Evolutionary conservation across 2,888 invertebrate species (phyloP), one percentile per base, ranked within the genome.

Genomic region (Andrena praecox): DNA sequence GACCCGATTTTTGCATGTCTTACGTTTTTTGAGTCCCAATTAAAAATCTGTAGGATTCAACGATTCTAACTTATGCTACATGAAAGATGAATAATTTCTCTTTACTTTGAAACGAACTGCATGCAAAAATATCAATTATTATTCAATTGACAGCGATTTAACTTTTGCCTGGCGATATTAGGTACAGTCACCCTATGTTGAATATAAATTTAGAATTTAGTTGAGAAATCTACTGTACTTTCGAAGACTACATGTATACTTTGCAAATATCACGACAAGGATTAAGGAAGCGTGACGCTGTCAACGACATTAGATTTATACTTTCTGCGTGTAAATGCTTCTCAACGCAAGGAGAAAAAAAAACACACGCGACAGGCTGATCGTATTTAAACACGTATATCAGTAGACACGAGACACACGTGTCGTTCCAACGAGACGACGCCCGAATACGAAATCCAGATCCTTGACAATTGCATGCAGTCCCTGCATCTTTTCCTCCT

Each of bases 371-470:
- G 33, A 29, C 20, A 52, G 29, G 52, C 67, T 50, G 60, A 56
- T 48, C 62, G 84, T 72, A 84, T 79, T 84, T 85, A 81, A 79
- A 82, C 54, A 54, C 66, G 69, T 82, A 68, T 72, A 73, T 62
- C 62, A 60, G 59, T 52, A 62, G 77, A 67, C 66, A 66, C 62
- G 48, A 42, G 67, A 73, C 81, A 79, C 80, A 74, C 77, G 80
- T 78, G 80, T 74, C 81, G 76, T 81, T 87, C 70, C 74, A 72
- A 60, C 76, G 67, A 71, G 70, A 86, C 87, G 87, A 78, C 64
- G 24, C 67, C 70, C 76, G 87, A 87, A 87, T 87, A 85, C 87
- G 83, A 87, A 87, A 87, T 85, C 69, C 70, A 67, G 66, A 69
- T 64, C 69, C 63, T 60, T 77, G 77, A 85, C 83, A 79, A 80